Evolutionary conservation across 1,140 invertebrate species (phyloP), one percentile per base, ranked within the genome.

Genomic region (Calliopsis andreniformis): DNA sequence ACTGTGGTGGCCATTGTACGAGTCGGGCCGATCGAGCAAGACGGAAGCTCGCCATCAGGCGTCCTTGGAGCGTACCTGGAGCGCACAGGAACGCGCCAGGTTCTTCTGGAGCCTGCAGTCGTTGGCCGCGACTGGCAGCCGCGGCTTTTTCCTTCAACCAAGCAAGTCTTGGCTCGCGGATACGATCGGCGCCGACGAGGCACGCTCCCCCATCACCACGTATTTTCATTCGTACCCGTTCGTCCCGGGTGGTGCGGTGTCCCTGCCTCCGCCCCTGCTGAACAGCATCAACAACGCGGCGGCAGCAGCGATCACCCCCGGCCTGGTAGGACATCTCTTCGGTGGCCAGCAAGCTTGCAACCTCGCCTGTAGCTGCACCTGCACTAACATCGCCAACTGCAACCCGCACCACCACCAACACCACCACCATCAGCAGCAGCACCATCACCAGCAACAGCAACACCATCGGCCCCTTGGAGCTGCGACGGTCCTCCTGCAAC

Each of bases 201-300:
- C 84, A 87, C 84, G 85, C 43, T 86, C 88, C 84, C 84, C 88
- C 86, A 88, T 89, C 91, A 92, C 91, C 88, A 92, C 91, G 91
- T 92, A 91, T 91, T 92, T 92, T 91, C 91, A 92, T 88, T 92
- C 91, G 91, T 92, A 92, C 83, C 91, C 91, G 86, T 91, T 92
- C 73, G 89, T 91, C 87, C 91, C 91, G 91, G 91, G 91, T 88
- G 91, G 89, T 88, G 88, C 87, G 89, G 87, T 89, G 88, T 87
- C 88, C 86, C 86, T 89, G 87, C 87, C 85, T 78, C 86, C 88
- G 86, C 86, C 87, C 73, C 78, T 88, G 73, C 77, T 88, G 71
- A 85, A 84, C 83, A 76, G 78, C 62, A 83, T 83, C 39, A 80
- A 80, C 76, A 84, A 78, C 53, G 68, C 81, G 73, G 83, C 83